Percentiles rank a stretch among this genome's conserved stretches.
phyloP scores from a whole-genome alignment of 1,140 invertebrate genomes.

The Diorhabda elongata region DNA sequence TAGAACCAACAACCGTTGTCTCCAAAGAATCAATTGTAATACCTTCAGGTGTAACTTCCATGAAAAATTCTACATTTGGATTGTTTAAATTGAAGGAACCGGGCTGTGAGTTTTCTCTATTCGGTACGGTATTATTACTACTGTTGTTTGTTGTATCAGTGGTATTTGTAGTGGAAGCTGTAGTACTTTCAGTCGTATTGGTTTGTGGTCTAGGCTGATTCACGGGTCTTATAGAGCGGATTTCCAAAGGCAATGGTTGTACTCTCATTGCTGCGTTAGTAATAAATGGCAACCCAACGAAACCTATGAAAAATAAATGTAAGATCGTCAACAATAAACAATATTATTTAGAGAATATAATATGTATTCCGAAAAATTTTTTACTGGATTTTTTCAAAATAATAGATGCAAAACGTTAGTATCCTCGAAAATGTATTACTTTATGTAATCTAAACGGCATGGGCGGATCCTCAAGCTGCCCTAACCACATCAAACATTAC shows the following conservation, averaged over 20 bases:
- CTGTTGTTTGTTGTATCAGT: constrained; percentile 2
- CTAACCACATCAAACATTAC: no score
- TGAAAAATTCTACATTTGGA: constrained; percentile 59
- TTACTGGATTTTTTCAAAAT: no score
- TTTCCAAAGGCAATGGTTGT: constrained; percentile 39
- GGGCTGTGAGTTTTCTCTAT: constrained; percentile 6
- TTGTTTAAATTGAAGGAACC: constrained; percentile 33
- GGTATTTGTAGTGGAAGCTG: neutral
- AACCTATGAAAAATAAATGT: neutral
- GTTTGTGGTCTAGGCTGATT: constrained; percentile 13
- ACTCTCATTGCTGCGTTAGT: constrained; percentile 34
- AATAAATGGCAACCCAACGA: constrained; percentile 26
- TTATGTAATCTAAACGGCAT: no score
- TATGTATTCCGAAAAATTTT: no score
- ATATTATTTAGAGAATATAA: no score
- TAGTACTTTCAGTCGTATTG: constrained; percentile 1
- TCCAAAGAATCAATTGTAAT: constrained; percentile 55
- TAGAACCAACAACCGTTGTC: constrained; percentile 31
- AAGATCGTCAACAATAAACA: no score
- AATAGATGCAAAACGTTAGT: no score
- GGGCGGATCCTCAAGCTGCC: no score
- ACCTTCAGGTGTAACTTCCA: constrained; percentile 64
- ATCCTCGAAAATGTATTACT: no score
- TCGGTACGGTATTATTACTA: neutral
- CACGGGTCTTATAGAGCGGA: constrained; percentile 23